Percentiles rank a stretch among this genome's conserved stretches.
These are phyloP conservation scores for Hoplodrina blanda DNA, from an alignment of 2,888 invertebrate species.

Conservation along the genomic window DNA sequence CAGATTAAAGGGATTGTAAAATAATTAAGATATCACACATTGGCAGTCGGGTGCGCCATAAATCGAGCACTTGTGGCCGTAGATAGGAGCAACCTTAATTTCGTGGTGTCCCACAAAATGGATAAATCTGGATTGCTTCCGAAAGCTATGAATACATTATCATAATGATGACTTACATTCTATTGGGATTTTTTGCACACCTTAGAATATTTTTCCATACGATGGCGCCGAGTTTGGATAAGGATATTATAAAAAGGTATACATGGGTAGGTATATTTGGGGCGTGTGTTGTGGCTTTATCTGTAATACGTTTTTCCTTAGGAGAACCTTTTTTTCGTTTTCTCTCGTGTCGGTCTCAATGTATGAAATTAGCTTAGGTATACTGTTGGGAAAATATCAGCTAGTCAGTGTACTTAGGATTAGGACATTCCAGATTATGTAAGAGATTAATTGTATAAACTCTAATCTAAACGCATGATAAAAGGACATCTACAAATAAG, in stretches of 20 bases:
- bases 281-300: not conserved
- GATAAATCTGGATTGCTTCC: slow-evolving; percentile 75
- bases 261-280: not conserved
- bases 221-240: slow-evolving; percentile 34
- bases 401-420: no score
- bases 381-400: no score
- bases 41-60: slow-evolving; percentile 66
- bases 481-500: no score
- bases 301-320: not conserved
- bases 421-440: no score
- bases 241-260: slow-evolving; percentile 8
- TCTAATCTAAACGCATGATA: no score
- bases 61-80: slow-evolving; percentile 65
- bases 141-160: slow-evolving; percentile 78
- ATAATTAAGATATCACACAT: slow-evolving; percentile 81
- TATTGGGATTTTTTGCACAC: slow-evolving; percentile 48
- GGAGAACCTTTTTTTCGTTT: not conserved
- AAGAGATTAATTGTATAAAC: no score
- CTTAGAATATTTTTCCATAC: slow-evolving; percentile 50
- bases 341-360: not conserved
- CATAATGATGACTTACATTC: slow-evolving; percentile 67
- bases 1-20: slow-evolving; percentile 71
- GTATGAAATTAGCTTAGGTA: no score
- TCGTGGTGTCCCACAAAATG: slow-evolving; percentile 68
- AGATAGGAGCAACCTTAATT: slow-evolving; percentile 62